Evolutionary conservation across 2,113 vertebrate genomes (phyloP).

Genomic region (Hydropotes inermis): DNA sequence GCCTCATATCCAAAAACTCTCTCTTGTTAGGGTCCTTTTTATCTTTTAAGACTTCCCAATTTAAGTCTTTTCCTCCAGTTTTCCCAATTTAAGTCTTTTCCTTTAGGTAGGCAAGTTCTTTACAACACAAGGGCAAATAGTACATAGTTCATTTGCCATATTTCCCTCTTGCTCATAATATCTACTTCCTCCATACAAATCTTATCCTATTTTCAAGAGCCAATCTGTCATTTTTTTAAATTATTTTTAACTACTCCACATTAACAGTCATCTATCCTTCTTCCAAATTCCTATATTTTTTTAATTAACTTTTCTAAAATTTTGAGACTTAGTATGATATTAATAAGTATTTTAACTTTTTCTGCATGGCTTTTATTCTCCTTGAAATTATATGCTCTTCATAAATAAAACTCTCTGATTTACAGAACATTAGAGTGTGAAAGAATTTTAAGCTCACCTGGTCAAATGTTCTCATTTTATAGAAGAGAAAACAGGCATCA

Average conservation of each 20-base stretch:
- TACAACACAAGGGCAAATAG: neutral
- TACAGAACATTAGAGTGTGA: neutral
- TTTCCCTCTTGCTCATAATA: neutral
- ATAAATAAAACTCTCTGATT: neutral
- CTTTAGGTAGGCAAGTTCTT: neutral
- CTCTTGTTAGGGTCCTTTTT: neutral
- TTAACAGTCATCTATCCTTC: neutral
- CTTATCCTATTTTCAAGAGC: neutral
- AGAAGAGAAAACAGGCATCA: neutral
- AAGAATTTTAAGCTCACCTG: neutral
- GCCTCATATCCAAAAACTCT: neutral
- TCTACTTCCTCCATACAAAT: neutral
- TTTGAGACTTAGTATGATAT: neutral
- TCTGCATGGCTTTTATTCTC: neutral
- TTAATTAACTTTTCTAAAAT: neutral
- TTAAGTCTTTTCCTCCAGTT: neutral
- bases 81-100: neutral
- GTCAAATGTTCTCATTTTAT: neutral
- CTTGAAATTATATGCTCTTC: neutral
- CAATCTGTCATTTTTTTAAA: neutral
- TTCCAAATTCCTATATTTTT: neutral
- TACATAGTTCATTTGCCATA: neutral
- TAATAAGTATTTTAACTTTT: neutral
- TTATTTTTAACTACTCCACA: neutral
- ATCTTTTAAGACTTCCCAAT: neutral